Evolutionary conservation across 2,797 vertebrate species (phyloP), one percentile per base, ranked within the genome.

Genomic region (Aphelocoma californica): DNA sequence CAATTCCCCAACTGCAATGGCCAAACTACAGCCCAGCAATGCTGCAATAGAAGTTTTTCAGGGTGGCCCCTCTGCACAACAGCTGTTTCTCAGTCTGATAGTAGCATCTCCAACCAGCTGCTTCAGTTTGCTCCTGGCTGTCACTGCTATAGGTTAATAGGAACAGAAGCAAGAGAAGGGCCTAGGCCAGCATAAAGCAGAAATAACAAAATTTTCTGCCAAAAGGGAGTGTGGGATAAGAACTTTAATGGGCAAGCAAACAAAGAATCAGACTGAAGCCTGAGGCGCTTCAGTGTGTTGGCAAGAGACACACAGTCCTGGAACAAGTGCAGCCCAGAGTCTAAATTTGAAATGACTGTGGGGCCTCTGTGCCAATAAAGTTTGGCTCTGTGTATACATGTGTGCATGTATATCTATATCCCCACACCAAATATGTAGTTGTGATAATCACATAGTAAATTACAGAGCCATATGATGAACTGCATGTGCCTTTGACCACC

Each of bases 401-500:
- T 65, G 73, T 93, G 72, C 56, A 91, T 83, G 81, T 93, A 83
- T 92, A 92, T 97, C 90, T 95, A 96, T 97, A 97, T 95, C 96
- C 95, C 90, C 92, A 95, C 65, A 97, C 94, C 97, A 97, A 97
- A 97, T 96, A 96, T 78, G 96, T 96, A 92, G 83, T 96, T 95
- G 95, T 88, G 95, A 96, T 97, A 96, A 96, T 97, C 93, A 71
- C 80, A 53, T 92, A 91, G 95, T 96, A 97, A 96, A 97, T 97
- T 96, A 96, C 92, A 92, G 86, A 95, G 91, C 92, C 75, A 82
- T 94, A 95, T 94, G 95, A 97, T 97, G 95, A 97, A 96, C 96
- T 96, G 95, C 78, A 74, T 91, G 88, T 90, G 89, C 90, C 77
- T 96, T 95, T 95, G 95, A 96, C 97, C 94, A 93, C 93, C 86